These are phyloP conservation scores for Miniopterus natalensis DNA, from an alignment of 2,113 vertebrate genomes.

Conservation along the genomic window DNA sequence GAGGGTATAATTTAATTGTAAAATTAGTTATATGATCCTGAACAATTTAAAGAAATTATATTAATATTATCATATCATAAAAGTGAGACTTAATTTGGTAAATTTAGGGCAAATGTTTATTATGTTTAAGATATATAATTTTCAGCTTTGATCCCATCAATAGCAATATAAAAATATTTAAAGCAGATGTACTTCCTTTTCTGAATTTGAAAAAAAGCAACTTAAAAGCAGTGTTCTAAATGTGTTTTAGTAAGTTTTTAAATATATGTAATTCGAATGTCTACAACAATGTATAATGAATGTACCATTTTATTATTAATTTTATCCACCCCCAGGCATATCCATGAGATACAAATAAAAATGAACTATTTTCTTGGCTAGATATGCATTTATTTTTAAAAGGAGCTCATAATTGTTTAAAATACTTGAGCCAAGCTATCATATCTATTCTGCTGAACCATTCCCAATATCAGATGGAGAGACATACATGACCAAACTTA, in stretches of 20 bases:
- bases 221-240: background rate
- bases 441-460: background rate
- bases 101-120: background rate
- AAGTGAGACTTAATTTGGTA: background rate
- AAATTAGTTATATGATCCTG: background rate
- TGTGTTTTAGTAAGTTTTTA: background rate
- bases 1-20: background rate
- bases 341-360: background rate
- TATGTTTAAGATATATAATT: background rate
- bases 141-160: background rate
- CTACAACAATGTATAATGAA: background rate
- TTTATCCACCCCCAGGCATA: background rate
- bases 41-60: background rate
- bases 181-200: background rate
- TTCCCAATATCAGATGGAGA: background rate
- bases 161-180: background rate
- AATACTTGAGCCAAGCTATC: background rate
- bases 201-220: background rate
- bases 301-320: background rate
- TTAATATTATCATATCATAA: background rate
- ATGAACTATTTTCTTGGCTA: background rate
- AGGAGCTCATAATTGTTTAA: background rate
- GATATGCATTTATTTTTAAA: background rate
- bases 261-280: background rate
- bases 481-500: background rate